Evolutionary conservation across 2,113 vertebrate species (phyloP), one percentile per base, ranked within the genome.

Genomic region (Dicrurus megarhynchus): DNA sequence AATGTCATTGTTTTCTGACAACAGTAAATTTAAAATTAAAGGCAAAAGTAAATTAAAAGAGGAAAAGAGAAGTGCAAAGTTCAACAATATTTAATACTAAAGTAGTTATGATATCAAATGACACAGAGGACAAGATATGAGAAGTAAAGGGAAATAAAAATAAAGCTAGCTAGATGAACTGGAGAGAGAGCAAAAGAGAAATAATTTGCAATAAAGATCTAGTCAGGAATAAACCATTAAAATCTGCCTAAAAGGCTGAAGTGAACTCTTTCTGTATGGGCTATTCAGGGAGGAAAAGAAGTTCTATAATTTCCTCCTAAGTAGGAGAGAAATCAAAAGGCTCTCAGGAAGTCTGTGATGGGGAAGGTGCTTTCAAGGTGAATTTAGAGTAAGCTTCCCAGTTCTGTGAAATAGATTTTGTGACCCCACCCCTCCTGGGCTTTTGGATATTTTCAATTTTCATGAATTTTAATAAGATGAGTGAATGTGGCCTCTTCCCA

Each of bases 391-490:
- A 96, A 91, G 60, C 56, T 88, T 94, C 59, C 49, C 33, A 27
- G 49, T 87, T 92, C 64, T 63, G 52, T 86, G 79, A 88, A 95
- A 91, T n/a, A 79, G 71, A 68, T 82, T 96, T 96, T 96, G 60
- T 95, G 75, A 91, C 68, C 68, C 89, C 82, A 92, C 53, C 75
- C 49, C 75, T 88, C 74, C 79, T 44, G 65, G 69, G 89, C 75
- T 97, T 87, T 91, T 80, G 88, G 77, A 73, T 91, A 55, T 95
- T 84, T 96, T 95, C 56, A 76, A 11, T 95, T 96, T 93, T 93
- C 69, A 81, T 94, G 47, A 94, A 95, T 96, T 96, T 95, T 92
- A 97, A 96, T 96, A 64, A 91, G 59, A 82, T 87, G 86, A 94
- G 55, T 90, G 85, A 83, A 79, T 77, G 52, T 69, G 64, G 49